phyloP scores from a whole-genome alignment of 2,797 vertebrate genomes.

The Anolis apletophallus region DNA sequence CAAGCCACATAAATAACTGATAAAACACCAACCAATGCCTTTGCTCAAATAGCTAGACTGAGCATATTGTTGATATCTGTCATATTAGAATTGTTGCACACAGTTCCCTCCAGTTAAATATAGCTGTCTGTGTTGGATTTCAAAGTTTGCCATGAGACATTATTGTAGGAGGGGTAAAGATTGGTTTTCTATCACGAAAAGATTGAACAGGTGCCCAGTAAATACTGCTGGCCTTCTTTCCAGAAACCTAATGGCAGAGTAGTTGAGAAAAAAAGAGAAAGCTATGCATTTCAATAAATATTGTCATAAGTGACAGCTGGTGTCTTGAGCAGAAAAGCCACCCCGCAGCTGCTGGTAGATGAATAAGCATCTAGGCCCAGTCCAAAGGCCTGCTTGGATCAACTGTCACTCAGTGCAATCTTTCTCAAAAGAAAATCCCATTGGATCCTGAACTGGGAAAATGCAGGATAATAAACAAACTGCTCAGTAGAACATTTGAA shows the following conservation, averaged over 20 bases:
- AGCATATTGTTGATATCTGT: background rate
- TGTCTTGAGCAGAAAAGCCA: constrained; percentile 8
- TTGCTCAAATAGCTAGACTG: no score
- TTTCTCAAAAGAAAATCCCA: background rate
- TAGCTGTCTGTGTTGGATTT: background rate
- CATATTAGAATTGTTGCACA: background rate
- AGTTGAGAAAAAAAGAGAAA: background rate
- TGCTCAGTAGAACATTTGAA: no score
- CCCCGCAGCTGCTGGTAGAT: background rate
- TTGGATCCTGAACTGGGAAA: no score
- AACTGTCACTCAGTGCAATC: background rate
- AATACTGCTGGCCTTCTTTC: background rate
- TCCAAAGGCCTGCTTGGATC: background rate
- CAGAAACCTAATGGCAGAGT: background rate
- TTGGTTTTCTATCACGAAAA: background rate
- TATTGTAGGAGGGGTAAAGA: background rate
- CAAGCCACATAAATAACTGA: no score
- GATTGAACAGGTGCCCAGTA: background rate
- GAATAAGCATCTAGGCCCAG: background rate
- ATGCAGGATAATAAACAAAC: no score
- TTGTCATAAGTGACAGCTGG: background rate
- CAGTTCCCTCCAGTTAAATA: background rate
- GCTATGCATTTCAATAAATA: background rate
- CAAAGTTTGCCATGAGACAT: background rate
- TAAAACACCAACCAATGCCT: no score